A percentile compares a stretch with the other conserved stretches of the same genome.
phyloP scores from a whole-genome alignment of 1,140 invertebrate genomes.

The Zaprionus vittiger region DNA sequence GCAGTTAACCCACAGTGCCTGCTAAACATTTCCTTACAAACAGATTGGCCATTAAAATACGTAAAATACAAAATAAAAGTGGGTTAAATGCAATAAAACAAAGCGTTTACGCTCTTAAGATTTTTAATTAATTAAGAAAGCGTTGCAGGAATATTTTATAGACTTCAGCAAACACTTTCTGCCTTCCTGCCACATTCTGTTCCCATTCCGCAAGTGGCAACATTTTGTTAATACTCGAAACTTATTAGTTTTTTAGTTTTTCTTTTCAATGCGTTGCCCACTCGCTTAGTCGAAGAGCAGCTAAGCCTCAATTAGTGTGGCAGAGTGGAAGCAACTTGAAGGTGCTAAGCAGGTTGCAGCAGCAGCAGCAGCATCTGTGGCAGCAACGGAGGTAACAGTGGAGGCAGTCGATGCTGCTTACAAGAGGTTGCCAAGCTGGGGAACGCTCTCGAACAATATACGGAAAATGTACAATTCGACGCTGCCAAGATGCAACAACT shows the following conservation, averaged over 20 bases:
- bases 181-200: background rate
- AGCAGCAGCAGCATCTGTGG: background rate
- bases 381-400: background rate
- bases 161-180: too few relatives aligned
- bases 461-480: constrained; percentile 18
- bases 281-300: background rate
- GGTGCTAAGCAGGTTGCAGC: constrained; percentile 5
- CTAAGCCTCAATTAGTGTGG: constrained; percentile 3
- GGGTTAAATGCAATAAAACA: too few relatives aligned
- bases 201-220: background rate
- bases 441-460: constrained; percentile 22
- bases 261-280: background rate
- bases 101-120: background rate
- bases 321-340: background rate
- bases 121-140: background rate
- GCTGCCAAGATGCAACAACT: constrained; percentile 32
- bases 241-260: background rate
- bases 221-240: background rate
- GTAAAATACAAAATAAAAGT: too few relatives aligned
- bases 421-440: background rate
- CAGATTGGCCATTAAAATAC: background rate
- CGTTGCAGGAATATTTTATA: background rate
- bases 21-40: background rate
- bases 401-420: background rate
- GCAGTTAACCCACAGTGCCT: background rate